Evolutionary conservation across 2,797 vertebrate species (phyloP), one percentile per base, ranked within the genome.

Genomic region (Alectoris magna): DNA sequence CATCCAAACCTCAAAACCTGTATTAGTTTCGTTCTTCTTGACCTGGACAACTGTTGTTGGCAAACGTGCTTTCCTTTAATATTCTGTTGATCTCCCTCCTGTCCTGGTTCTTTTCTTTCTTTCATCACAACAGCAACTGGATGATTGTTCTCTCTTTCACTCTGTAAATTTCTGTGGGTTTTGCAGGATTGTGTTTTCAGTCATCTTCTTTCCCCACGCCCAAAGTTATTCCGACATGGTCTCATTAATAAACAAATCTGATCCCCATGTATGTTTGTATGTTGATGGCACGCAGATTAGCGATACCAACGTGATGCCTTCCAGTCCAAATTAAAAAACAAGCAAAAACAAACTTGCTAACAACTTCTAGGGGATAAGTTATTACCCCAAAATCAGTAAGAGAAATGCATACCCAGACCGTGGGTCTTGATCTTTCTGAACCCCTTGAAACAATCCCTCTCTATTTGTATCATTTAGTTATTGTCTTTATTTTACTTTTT

Each of bases 381-480:
- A 6, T 46, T 59, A 84, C 22, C 34, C 9, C 27, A 68, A 3
- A 39, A 7, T 75, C 16, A 27, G 0, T 59, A 8, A 72, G 9
- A 16, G 18, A 68, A 92, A 22, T 58, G 36, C 22, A 41, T 27
- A 55, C 38, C 22, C 14, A 55, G 39, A 29, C 31, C 31, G 21
- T 18, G 14, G 9, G 39, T 92, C 67, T 62, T 84, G 48, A 51
- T 81, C 51, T 81, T 80, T 39, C 41, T 87, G 48, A 70, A 76
- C 26, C 10, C 4, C 41, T 64, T 68, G 58, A 79, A 84, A 70
- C 26, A 71, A 39, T 38, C 29, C 49, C 77, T 71, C 6, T 48
- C 1, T 81, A 0, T 2, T 69, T 24, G 1, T 77, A 9, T 72
- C 63, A 48, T 39, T n/a, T 34, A 41, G 24, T 10, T 46, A 66